Base-by-base conservation (phyloP, 2,888 invertebrate species). In the Drosophila melanosoma region DNA sequence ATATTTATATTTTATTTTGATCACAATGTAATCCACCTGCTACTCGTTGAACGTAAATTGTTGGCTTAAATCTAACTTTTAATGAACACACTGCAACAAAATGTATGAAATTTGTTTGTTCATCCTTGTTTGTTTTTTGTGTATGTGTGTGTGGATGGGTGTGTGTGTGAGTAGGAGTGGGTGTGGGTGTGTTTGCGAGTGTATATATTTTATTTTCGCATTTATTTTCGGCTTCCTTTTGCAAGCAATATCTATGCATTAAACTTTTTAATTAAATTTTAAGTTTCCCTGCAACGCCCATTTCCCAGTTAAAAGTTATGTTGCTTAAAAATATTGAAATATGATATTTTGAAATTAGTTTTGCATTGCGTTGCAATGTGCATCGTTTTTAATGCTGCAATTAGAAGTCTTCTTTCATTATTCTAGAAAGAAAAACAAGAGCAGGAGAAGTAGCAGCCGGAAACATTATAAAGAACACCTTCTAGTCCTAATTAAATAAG, bases 241-340 rank as follows among this genome's bases (percentile, higher is more conserved):
- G 42, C 35, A 62, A 36, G 23, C 36, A 66, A 63, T 45, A 65
- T 62, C 62, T 65, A 52, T 64, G 84, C 56, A 70, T 72, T 70
- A 32, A 86, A 84, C 83, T 84, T 84, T 84, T 84, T 84, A 89
- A 84, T 84, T 86, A 88, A 88, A 88, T 83, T 71, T 64, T 68
- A 81, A 88, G 72, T 75, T 61, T 38, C 23, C 23, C 36, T 59
- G 45, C 42, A 45, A 36, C 62, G 42, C 58, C 45, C 42, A 52
- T 45, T 45, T 52, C 20, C 42, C 29, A 33, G n/a, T 15, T n/a
- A 7, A 65, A 71, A 81, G 67, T 71, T 75, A 15, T 56, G n/a
- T 62, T 67, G 51, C 63, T 56, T 64, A 33, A 51, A 70, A 70
- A 69, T 79, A 63, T 69, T 74, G 53, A 71, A 65, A 49, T n/a